These are phyloP conservation scores for Tenthredo livida DNA, from an alignment of 2,888 invertebrate genomes.

Conservation along the genomic window DNA sequence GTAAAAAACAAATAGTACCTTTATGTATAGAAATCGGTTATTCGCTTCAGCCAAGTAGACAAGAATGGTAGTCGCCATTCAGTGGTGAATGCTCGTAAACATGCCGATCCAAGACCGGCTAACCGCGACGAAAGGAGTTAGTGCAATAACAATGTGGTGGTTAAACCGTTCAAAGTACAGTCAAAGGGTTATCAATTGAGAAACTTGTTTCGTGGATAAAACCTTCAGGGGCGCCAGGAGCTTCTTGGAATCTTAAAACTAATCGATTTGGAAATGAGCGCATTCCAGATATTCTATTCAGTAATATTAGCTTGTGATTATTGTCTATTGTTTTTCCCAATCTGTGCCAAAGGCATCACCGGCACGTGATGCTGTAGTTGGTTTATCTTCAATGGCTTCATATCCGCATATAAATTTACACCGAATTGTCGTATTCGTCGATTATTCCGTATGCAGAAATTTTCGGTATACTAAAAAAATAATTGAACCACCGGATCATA, in stretches of 20 bases:
- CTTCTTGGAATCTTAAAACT: not conserved
- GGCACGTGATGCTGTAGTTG: too few relatives aligned
- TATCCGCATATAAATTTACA: too few relatives aligned
- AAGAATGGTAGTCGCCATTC: constrained; percentile 1
- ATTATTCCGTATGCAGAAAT: too few relatives aligned
- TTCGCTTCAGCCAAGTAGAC: constrained; percentile 17
- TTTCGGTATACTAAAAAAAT: too few relatives aligned
- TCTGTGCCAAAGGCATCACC: too few relatives aligned
- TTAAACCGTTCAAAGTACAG: constrained; percentile 2
- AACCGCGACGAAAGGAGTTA: constrained; percentile 16
- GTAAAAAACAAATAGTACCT: not conserved
- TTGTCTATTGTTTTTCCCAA: not conserved
- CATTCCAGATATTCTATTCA: not conserved
- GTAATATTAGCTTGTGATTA: not conserved
- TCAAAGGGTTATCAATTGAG: constrained; percentile 4
- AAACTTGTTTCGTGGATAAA: not conserved
- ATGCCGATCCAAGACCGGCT: not conserved
- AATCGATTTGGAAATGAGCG: not conserved
- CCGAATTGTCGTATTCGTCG: too few relatives aligned
- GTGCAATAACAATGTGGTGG: constrained; percentile 21
- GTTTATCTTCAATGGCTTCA: too few relatives aligned
- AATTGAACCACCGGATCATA: too few relatives aligned
- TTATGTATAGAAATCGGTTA: not conserved
- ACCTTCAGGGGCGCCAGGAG: not conserved
- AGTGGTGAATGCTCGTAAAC: constrained; percentile 26